Base-by-base conservation (phyloP, 2,113 vertebrate genomes). In the Phoenicopterus ruber region DNA sequence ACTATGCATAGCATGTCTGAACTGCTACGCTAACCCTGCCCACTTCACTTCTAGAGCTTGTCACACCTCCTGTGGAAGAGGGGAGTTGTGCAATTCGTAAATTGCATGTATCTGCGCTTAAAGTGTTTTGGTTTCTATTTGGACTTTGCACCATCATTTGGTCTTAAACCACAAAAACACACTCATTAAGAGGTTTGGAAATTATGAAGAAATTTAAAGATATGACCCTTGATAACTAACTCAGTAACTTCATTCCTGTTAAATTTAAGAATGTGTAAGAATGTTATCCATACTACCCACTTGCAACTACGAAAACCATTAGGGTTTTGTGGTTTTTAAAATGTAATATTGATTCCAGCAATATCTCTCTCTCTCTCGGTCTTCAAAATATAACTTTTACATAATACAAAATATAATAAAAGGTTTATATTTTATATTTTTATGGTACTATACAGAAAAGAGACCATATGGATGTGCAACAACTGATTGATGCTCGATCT, bases 1-100 rank as follows among this genome's bases (percentile, higher is more conserved):
- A 44, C 55, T 13, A 14, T 2, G 8, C 29, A 13, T 1, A 49
- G 32, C 34, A 7, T 0, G 5, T 31, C 57, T 40, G 38, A 77
- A 54, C n/a, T 29, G 47, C 71, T 49, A 4, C 57, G 34, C 16
- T 26, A 29, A 66, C 36, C 19, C 42, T 85, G n/a, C 26, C 42
- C 38, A 6, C 50, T 17, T 42, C 36, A n/a, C 11, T 55, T 24
- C 5, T 9, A 40, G 11, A 67, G 47, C 32, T 57, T 67, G n/a
- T 40, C 24, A n/a, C 2, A 0, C 20, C 22, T 49, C 31, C 46
- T 0, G 0, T 11, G 12, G 28, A 52, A 62, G 9, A 20, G 26
- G 26, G 10, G 14, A 67, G 21, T 15, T 20, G 17, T 3, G 1
- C 38, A 36, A 26, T 21, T 82, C 46, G 54, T 31, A 54, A 58